phyloP scores from a whole-genome alignment of 2,888 invertebrate species.

The Autographa pulchrina region DNA sequence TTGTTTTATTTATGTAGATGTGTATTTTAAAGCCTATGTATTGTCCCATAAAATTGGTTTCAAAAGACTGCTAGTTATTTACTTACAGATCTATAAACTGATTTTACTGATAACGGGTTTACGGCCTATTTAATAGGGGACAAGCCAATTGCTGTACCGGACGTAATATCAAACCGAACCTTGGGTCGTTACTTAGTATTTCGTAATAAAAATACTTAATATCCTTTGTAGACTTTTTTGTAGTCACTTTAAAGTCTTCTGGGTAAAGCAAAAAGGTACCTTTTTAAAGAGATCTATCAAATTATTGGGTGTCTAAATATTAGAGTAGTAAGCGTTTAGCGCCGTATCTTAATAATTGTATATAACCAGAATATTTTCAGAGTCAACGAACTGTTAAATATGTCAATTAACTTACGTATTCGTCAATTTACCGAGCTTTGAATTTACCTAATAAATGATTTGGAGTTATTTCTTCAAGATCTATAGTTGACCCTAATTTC shows the following conservation, averaged over 20 bases:
- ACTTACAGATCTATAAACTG: background rate
- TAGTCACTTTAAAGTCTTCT: background rate
- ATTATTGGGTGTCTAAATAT: too few species aligned
- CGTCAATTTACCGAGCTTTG: constrained; percentile 10
- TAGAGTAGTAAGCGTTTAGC: background rate
- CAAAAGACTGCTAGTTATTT: background rate
- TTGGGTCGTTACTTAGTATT: background rate
- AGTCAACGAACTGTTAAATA: constrained; percentile 7
- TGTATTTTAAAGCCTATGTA: background rate
- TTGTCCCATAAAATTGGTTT: background rate
- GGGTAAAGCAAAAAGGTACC: background rate
- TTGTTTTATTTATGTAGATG: too few species aligned
- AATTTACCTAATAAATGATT: constrained; percentile 16
- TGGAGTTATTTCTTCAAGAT: constrained; percentile 3
- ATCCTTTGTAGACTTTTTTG: background rate
- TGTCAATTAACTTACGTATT: constrained; percentile 5
- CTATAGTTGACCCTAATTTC: constrained; percentile 14
- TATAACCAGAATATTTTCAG: background rate
- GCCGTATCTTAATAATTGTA: too few species aligned
- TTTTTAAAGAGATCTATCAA: background rate
- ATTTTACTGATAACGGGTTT: constrained; percentile 2
- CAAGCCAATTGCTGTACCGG: background rate
- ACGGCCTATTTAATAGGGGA: background rate
- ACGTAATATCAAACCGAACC: background rate
- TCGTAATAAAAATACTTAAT: background rate